Base-by-base conservation (phyloP, 2,888 invertebrate genomes). In the Elysia crispata region DNA sequence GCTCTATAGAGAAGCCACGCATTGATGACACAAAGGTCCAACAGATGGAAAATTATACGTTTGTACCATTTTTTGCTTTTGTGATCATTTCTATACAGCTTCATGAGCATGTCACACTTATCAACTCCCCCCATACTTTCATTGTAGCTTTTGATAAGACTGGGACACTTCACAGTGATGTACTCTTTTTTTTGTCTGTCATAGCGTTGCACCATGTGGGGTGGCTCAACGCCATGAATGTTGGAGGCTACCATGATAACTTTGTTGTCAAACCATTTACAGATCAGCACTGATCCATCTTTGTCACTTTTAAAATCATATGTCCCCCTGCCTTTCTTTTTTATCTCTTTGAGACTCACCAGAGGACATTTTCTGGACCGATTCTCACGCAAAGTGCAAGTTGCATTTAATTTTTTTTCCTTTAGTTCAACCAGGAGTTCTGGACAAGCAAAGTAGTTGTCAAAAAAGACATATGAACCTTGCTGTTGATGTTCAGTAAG, bases 51-150 rank as follows among this genome's bases (percentile, higher is more conserved):
- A 6, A 80, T 31, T n/a, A 77, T n/a, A 1, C 76, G 31, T 23
- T 57, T 67, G 66, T 80, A 80, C 80, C 80, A 80, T 62, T 80
- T 77, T 1, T 31, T 67, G 57, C 80, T 77, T 28, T 77, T 80
- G 28, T 23, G 30, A 1, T 66, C 6, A 57, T 62, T 80, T 20
- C 76, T 49, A 57, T 80, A 80, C n/a, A 80, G n/a, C n/a, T n/a
- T n/a, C 54, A 54, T 18, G 13, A 15, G n/a, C n/a, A n/a, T n/a
- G n/a, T n/a, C n/a, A n/a, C n/a, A n/a, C n/a, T n/a, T n/a, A n/a
- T n/a, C n/a, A n/a, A n/a, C n/a, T n/a, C n/a, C n/a, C n/a, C n/a
- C n/a, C n/a, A n/a, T n/a, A n/a, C n/a, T n/a, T n/a, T n/a, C n/a
- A n/a, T n/a, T n/a, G n/a, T n/a, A n/a, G n/a, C n/a, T n/a, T n/a